Conservation (phyloP, 2,113 vertebrate species). For the Cyprinodon variegatus region DNA sequence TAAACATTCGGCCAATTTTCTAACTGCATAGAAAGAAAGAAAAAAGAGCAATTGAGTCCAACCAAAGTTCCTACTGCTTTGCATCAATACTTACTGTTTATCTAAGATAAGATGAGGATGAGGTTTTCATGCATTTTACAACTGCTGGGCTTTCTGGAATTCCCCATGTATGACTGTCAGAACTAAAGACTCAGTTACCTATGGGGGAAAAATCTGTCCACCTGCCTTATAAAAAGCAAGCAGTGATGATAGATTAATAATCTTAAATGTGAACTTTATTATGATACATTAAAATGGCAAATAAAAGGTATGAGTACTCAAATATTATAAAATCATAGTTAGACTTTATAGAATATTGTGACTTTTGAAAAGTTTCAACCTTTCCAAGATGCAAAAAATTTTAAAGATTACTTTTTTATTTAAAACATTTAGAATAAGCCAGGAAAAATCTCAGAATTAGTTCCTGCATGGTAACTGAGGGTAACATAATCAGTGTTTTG, state of each 20-base stretch:
- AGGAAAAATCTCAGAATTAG: background rate
- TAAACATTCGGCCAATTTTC: background rate
- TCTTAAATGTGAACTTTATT: background rate
- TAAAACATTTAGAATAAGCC: background rate
- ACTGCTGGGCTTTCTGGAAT: slow-evolving; percentile 28
- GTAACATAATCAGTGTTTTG: background rate
- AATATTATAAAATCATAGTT: background rate
- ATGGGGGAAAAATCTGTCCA: slow-evolving; percentile 59
- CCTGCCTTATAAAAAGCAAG: slow-evolving; percentile 37
- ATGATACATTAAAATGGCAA: background rate
- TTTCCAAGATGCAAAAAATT: background rate
- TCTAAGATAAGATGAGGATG: slow-evolving; percentile 3
- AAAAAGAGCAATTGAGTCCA: background rate
- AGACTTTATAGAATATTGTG: background rate
- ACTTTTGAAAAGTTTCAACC: background rate
- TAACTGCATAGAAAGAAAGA: background rate
- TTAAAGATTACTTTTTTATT: background rate
- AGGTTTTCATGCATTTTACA: slow-evolving; percentile 34
- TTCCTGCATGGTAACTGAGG: background rate
- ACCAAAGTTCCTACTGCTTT: background rate
- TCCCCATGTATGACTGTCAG: slow-evolving; percentile 63
- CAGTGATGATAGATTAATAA: background rate
- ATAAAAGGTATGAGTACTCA: background rate
- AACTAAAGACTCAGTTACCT: slow-evolving; percentile 47
- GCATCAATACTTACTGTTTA: background rate